Percentiles rank a stretch among this genome's conserved stretches.
Evolutionary conservation across 64 coral and sea anemone species (phyloP).

Genomic region (Montipora capricornis): DNA sequence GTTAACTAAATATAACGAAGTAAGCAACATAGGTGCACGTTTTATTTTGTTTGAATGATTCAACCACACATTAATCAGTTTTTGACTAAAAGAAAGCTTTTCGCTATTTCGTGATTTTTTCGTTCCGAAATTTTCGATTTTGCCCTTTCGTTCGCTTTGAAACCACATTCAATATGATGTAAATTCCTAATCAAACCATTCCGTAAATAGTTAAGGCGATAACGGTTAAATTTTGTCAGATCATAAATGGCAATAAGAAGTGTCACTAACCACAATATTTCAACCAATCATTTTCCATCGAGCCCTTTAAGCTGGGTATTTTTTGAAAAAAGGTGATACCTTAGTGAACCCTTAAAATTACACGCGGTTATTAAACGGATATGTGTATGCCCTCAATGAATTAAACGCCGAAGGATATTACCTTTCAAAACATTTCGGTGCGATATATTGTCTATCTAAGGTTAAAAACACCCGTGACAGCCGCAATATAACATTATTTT

Average conservation of each 20-base stretch:
- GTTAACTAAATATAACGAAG: background rate
- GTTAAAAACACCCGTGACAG: background rate
- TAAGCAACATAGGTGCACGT: background rate
- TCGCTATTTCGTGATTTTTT: background rate
- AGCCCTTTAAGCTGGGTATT: background rate
- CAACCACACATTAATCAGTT: background rate
- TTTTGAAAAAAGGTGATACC: background rate
- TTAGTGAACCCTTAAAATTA: background rate
- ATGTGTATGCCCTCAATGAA: background rate
- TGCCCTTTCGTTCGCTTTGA: background rate
- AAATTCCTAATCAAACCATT: background rate
- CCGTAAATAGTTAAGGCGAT: background rate
- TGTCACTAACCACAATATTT: background rate
- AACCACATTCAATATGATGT: constrained; percentile 19
- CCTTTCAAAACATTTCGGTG: background rate
- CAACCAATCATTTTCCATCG: background rate
- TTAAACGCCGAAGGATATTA: background rate
- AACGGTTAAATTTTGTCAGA: background rate
- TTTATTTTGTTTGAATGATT: background rate
- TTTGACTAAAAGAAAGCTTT: background rate
- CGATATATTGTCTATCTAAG: background rate
- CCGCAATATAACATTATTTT: background rate
- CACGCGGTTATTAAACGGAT: background rate
- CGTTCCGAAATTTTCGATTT: background rate
- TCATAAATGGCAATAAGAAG: background rate